Base-by-base conservation (phyloP, 2,797 vertebrate species). In the Tiaroga cobitis region DNA sequence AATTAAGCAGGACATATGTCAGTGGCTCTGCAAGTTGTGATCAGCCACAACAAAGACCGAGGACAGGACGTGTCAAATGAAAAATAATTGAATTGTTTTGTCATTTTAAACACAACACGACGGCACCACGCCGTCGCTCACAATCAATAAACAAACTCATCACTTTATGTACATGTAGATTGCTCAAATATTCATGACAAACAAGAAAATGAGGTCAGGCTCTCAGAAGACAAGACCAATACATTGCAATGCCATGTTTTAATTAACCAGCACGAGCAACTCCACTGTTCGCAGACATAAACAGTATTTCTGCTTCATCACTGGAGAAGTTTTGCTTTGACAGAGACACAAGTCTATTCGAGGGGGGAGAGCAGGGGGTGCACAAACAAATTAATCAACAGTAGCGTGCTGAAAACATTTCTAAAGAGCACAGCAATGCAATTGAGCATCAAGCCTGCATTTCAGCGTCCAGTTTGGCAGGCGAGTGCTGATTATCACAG, bases 141-240 rank as follows among this genome's bases (percentile, higher is more conserved):
- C 90, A 91, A 90, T 89, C 89, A 89, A 92, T 87, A 85, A 93
- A 91, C 89, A 90, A 93, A 93, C 89, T 92, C 88, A 91, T 93
- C 51, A 78, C 84, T 92, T 92, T 87, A 92, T 90, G 89, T 91
- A 93, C 92, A 93, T 88, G 91, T 89, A 90, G 91, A 92, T 91
- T 67, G 61, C 91, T 94, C 89, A 94, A 94, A 94, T 94, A 94
- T 95, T 94, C 92, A 94, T 92, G 91, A 93, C 92, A 93, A 94
- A 95, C 91, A 93, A 89, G 91, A 90, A 92, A 93, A 94, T 87
- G 88, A 91, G 92, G 92, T 93, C 91, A 89, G 89, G 85, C 85
- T 87, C 87, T 78, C 88, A 87, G 77, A 77, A 89, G 89, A 89
- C 88, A 91, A 89, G 86, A 85, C 91, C 82, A 92, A 92, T 93